phyloP scores from a whole-genome alignment of 2,113 vertebrate species.

The Pachypanchax playfairii region DNA sequence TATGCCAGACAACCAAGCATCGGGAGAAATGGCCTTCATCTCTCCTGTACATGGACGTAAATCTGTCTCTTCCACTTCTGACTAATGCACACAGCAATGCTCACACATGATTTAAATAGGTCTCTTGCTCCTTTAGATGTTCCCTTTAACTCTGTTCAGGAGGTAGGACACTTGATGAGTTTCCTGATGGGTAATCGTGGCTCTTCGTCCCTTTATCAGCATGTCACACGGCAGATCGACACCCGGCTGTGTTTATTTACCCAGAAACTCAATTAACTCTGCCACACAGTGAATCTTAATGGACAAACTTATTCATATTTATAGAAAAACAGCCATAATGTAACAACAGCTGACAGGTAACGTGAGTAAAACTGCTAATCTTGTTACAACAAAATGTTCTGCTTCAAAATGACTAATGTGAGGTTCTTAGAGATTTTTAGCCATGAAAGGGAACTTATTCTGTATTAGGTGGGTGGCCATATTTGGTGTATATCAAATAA shows the following conservation, averaged over 20 bases:
- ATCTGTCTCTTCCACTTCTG: conserved; percentile 61
- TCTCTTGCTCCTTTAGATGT: conserved; percentile 46
- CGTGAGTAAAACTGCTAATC: neutral
- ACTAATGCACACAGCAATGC: conserved; percentile 48
- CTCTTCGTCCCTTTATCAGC: conserved; percentile 21
- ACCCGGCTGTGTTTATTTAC: conserved; percentile 65
- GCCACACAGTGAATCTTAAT: conserved; percentile 7
- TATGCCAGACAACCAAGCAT: conserved; percentile 38
- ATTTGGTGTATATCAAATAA: no score
- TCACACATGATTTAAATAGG: conserved; percentile 57
- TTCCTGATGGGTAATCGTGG: conserved; percentile 45
- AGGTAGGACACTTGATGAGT: conserved; percentile 58
- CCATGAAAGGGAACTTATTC: no score
- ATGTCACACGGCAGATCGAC: conserved; percentile 25
- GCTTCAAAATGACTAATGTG: no score
- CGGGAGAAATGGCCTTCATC: conserved; percentile 63
- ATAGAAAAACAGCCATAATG: neutral
- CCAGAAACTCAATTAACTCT: conserved; percentile 60
- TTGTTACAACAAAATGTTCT: neutral
- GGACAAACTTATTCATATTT: neutral
- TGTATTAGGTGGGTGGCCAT: no score
- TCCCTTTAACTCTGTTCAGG: conserved; percentile 43
- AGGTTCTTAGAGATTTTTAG: neutral
- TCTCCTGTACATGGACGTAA: conserved; percentile 57
- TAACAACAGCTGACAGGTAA: neutral